Evolutionary conservation across 1,140 invertebrate genomes (phyloP), one percentile per base, ranked within the genome.

Genomic region (Cydia pomonella): DNA sequence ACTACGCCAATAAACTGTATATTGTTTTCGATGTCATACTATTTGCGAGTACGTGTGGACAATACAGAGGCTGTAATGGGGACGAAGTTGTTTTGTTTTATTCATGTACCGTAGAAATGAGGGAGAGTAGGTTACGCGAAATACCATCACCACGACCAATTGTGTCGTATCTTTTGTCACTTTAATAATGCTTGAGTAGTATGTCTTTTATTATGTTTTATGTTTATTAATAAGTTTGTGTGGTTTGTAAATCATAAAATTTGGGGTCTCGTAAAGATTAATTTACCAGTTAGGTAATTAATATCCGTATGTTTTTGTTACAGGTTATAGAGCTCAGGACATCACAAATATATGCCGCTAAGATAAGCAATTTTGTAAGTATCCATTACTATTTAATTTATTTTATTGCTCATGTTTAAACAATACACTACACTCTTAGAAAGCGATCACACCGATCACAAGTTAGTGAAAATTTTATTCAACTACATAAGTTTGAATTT

Each of bases 301-400:
- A 76, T 77, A 59, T 23, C 4, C 73, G 21, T 75, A 73, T 80
- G 79, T 78, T 77, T 29, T 87, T 89, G 82, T 91, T 91, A 10
- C 85, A 91, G 89, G 83, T 87, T 86, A 87, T 89, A 87, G 81
- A 75, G 75, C 75, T 79, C 74, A 69, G 21, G 77, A 75, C 73
- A 82, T 82, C 75, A 75, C 78, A 77, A 84, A 82, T 90, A 83
- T 90, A 91, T 91, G 89, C 80, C 87, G 87, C 89, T 85, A 74
- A 86, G 79, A 87, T 83, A 87, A 78, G 77, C 47, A 76, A 77
- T 78, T 82, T 78, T 81, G 89, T 91, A 85, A 89, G 89, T 88
- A 85, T 47, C 21, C 3, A 50, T n/a, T n/a, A 50, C 4, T 18
- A 72, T 50, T 47, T 27, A 1, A 72, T 23, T 50, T 23, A 41